Conservation (phyloP, 2,888 invertebrate species). For the Steinernema carpocapsae region DNA sequence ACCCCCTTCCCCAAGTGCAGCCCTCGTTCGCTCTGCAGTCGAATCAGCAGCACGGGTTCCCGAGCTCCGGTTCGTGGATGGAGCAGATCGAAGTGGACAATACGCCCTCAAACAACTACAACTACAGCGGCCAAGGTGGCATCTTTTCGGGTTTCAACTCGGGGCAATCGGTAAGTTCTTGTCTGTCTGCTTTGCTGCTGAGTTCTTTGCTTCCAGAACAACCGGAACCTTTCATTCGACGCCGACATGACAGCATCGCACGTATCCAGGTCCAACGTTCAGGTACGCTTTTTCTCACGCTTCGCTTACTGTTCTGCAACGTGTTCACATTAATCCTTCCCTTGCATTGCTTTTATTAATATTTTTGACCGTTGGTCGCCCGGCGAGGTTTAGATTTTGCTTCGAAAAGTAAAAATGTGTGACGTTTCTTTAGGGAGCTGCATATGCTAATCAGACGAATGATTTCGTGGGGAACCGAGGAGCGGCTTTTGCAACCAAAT, state of each 20-base stretch:
- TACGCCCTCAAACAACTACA: neutral
- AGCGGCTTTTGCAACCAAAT: constrained; percentile 28
- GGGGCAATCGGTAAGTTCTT: neutral
- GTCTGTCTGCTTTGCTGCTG: neutral
- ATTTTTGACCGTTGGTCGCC: too few species aligned
- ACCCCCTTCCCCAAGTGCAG: constrained; percentile 1
- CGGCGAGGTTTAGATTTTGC: neutral
- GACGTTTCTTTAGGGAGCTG: neutral
- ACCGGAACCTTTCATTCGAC: constrained; percentile 19
- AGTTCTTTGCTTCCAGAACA: neutral
- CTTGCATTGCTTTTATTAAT: neutral
- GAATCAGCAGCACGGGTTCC: neutral
- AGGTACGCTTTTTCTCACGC: constrained; percentile 11
- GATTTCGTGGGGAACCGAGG: constrained; percentile 20
- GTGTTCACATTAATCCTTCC: neutral
- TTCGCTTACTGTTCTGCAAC: constrained; percentile 6
- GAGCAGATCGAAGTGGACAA: constrained; percentile 22
- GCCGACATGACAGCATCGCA: constrained; percentile 16
- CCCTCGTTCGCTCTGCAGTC: constrained; percentile 7
- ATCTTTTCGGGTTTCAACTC: constrained; percentile 9
- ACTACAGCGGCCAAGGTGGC: neutral
- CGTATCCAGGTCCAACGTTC: constrained; percentile 11
- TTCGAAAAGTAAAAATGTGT: neutral
- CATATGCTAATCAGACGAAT: constrained; percentile 10
- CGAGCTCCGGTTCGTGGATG: constrained; percentile 3